Evolutionary conservation across 2,888 invertebrate species (phyloP), one percentile per base, ranked within the genome.

Genomic region (Caenorhabditis doughertyi): DNA sequence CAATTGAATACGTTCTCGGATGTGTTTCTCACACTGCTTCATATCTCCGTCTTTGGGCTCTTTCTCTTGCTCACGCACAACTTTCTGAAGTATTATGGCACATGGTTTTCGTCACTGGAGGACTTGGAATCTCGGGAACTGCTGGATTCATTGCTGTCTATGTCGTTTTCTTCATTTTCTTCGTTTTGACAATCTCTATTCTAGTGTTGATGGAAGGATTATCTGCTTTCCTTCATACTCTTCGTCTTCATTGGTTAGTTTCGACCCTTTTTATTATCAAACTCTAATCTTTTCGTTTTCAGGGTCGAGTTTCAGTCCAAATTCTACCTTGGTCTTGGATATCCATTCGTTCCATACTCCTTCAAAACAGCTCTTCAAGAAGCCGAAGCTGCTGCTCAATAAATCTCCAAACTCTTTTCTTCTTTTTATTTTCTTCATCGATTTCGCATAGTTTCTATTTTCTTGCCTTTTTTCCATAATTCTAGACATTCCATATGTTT

Each of bases 241-340:
- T 90, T 21, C 89, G 90, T 85, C 88, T 90, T 55, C 90, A 90
- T 65, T 90, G 90, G 90, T 89, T 18, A 35, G 68, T 27, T 27
- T 39, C 35, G 35, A 32, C 32, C n/a, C 11, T 21, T 16, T 62
- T 11, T n/a, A n/a, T n/a, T n/a, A n/a, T n/a, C 21, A 5, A 32
- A 44, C n/a, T n/a, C 5, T 13, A 4, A n/a, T 25, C 8, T 4
- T 25, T 8, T 5, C 27, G 62, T 42, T 58, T 92, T 56, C 92
- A 96, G 96, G 96, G 98, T 98, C 86, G 98, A 98, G 93, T 98
- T 98, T 94, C 97, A 98, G 93, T 97, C 96, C 93, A 99, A 98
- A 93, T 98, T 99, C 94, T 98, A 99, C 93, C 92, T 94, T 49
- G 98, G 98, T 29, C 94, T 94, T 72, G 98, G 98, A 13, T 96